phyloP scores from a whole-genome alignment of 2,888 invertebrate genomes.

The Hedychridium roseum region DNA sequence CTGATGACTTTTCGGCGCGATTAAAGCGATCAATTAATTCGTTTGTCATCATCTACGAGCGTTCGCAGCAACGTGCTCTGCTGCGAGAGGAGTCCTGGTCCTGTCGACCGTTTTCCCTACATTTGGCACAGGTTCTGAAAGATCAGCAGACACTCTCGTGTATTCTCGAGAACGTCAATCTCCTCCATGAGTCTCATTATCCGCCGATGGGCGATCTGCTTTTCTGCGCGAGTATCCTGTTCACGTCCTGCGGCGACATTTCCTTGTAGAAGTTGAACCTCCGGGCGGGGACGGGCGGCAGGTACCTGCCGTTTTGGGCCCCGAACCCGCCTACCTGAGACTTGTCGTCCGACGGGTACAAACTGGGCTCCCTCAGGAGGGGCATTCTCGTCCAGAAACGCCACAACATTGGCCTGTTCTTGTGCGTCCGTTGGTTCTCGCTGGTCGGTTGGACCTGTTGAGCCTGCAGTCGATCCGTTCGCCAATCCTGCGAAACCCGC shows the following conservation, averaged over 20 bases:
- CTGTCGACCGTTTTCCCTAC: constrained; percentile 1
- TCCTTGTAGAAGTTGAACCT: constrained; percentile 32
- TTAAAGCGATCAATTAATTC: too few species aligned
- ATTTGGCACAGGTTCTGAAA: constrained; percentile 45
- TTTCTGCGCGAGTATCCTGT: constrained; percentile 27
- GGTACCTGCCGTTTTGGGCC: constrained; percentile 13
- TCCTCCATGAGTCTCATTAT: constrained; percentile 16
- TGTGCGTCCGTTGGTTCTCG: constrained; percentile 30
- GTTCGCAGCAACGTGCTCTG: too few species aligned
- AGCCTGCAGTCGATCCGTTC: constrained; percentile 32
- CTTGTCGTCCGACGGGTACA: constrained; percentile 35
- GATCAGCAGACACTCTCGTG: constrained; percentile 27
- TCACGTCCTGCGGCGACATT: constrained; percentile 30
- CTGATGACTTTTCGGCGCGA: too few species aligned
- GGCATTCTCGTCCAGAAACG: constrained; percentile 54
- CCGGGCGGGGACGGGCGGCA: constrained; percentile 13
- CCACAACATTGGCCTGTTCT: constrained; percentile 43
- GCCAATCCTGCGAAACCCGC: constrained; percentile 33
- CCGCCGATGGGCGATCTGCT: constrained; percentile 25
- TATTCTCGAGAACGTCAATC: constrained; percentile 20
- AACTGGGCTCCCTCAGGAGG: constrained; percentile 45
- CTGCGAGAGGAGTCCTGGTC: constrained; percentile 1
- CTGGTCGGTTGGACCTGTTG: constrained; percentile 10
- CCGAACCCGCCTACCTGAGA: constrained; percentile 20
- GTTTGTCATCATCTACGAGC: too few species aligned